These are phyloP conservation scores for Terebella lapidaria DNA, from an alignment of 2,888 invertebrate genomes.

Conservation along the genomic window DNA sequence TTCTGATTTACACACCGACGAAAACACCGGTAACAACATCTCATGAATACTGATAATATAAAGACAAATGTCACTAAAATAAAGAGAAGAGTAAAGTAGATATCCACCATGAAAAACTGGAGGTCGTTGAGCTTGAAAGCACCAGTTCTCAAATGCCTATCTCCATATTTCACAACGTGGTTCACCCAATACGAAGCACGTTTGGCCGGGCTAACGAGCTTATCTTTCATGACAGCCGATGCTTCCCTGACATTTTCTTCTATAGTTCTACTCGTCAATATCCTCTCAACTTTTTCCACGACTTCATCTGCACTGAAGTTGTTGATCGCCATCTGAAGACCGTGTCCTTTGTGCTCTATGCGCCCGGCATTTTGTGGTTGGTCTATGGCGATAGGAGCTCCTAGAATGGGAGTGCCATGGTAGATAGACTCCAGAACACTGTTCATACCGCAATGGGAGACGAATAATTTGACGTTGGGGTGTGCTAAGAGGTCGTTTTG, in stretches of 20 bases:
- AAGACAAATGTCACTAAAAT: neutral
- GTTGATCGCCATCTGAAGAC: slow-evolving; percentile 5
- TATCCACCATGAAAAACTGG: slow-evolving; percentile 13
- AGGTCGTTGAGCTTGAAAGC: slow-evolving; percentile 9
- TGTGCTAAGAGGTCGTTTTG: slow-evolving; percentile 1
- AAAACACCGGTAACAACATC: neutral
- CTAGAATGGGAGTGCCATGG: neutral
- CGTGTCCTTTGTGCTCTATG: slow-evolving; percentile 4
- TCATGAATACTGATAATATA: neutral
- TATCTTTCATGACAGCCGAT: slow-evolving; percentile 9
- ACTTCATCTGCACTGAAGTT: slow-evolving; percentile 9
- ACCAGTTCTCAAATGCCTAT: slow-evolving; percentile 7
- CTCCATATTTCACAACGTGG: slow-evolving; percentile 12
- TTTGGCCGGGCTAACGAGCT: slow-evolving; percentile 1
- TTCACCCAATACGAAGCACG: slow-evolving; percentile 7
- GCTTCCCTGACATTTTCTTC: neutral
- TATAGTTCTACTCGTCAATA: neutral
- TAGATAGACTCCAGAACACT: neutral
- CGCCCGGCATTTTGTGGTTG: slow-evolving; percentile 6
- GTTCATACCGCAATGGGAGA: neutral
- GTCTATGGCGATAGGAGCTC: neutral
- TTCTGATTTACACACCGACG: neutral
- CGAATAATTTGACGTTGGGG: neutral
- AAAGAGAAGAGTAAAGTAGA: neutral
- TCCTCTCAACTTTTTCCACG: neutral